Percentiles rank a stretch among this genome's conserved stretches.
Conservation (phyloP, 2,797 vertebrate species). For the Onychomys arenicola region DNA sequence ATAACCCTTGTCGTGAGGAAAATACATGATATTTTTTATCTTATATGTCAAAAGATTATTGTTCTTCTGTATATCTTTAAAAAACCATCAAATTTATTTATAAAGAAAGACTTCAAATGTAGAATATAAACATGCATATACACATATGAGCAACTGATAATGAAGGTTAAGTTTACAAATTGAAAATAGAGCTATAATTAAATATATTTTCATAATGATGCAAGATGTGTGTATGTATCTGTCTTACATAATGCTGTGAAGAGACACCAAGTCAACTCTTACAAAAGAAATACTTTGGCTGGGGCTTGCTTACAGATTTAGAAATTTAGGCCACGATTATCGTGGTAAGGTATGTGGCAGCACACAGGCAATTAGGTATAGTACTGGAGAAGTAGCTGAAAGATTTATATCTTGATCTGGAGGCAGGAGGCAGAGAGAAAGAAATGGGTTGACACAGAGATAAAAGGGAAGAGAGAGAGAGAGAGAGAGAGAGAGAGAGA, state of each 20-base stretch:
- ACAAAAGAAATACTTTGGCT: not conserved
- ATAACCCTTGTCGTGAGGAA: not conserved
- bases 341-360: not conserved
- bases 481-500: not conserved
- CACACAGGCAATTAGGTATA: not conserved
- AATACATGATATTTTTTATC: not conserved
- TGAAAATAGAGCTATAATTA: not conserved
- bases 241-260: not conserved
- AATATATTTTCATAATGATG: not conserved
- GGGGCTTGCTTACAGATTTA: not conserved
- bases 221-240: not conserved
- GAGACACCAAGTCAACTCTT: not conserved
- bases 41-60: not conserved
- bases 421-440: not conserved
- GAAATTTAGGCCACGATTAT: not conserved
- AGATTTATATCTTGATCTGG: not conserved
- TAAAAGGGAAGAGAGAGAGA: not conserved
- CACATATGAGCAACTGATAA: not conserved
- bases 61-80: not conserved
- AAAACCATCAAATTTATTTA: constrained; percentile 1
- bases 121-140: not conserved
- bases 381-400: not conserved
- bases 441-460: not conserved
- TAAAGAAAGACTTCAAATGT: not conserved
- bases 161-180: not conserved